These are phyloP conservation scores for Diadema setosum DNA, from an alignment of 35 echinoderm and acorn worm species.

Conservation along the genomic window DNA sequence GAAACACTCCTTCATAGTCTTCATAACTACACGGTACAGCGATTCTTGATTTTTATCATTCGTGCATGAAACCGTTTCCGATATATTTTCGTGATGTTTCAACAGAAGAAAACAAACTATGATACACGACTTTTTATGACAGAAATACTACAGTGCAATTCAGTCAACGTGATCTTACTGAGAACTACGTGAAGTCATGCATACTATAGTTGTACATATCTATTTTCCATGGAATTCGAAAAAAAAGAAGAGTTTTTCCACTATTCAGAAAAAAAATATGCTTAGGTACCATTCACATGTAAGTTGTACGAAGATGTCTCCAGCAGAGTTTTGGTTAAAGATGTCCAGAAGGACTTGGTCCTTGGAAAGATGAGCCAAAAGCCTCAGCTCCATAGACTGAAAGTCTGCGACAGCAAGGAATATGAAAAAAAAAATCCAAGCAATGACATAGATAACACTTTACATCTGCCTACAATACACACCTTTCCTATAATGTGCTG, in stretches of 20 bases:
- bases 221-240: background rate
- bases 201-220: background rate
- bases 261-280: background rate
- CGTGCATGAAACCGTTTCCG: too few relatives aligned
- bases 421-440: background rate
- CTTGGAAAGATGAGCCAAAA: slow-evolving; percentile 81
- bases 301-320: slow-evolving; percentile 88
- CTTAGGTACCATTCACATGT: slow-evolving; percentile 76
- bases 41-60: too few relatives aligned
- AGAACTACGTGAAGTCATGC: background rate
- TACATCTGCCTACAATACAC: background rate
- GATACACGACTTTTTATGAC: too few relatives aligned
- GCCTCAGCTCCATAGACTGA: slow-evolving; percentile 91
- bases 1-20: too few relatives aligned
- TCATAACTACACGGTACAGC: too few relatives aligned
- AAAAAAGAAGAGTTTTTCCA: background rate
- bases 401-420: slow-evolving; percentile 60
- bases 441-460: background rate
- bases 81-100: too few relatives aligned
- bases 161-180: background rate
- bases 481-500: too few relatives aligned
- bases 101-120: too few relatives aligned
- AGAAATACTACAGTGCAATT: background rate
- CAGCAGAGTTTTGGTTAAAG: slow-evolving; percentile 50
- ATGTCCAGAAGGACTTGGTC: slow-evolving; percentile 65